Base-by-base conservation (phyloP, 2,888 invertebrate species). In the Epinotia ramella region DNA sequence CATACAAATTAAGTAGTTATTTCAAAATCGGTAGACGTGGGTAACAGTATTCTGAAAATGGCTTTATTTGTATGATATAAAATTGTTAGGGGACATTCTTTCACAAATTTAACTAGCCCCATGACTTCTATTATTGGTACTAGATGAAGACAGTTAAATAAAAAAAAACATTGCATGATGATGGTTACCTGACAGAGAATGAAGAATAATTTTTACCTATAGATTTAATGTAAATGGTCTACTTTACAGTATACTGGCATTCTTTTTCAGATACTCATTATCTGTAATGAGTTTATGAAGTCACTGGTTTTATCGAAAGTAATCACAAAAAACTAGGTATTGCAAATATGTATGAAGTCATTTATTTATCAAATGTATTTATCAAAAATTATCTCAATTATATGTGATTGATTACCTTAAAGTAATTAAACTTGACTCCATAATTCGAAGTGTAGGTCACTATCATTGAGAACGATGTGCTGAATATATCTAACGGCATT, bases 391-490 rank as follows among this genome's bases (percentile, higher is more conserved):
- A 71, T 71, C 70, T 28, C 40, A 65, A 59, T 74, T 40, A 65
- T 44, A 11, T 49, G 67, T 73, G 60, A 53, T 53, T 65, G 65
- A 60, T 59, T 65, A 64, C 69, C 68, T 46, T 40, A 18, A 49
- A 33, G 20, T 73, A 57, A 64, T 57, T 75, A 66, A 75, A 70
- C n/a, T n/a, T n/a, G n/a, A n/a, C 65, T 60, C 24, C 3, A n/a
- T 70, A 70, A 18, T 57, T 49, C 18, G 16, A 11, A 63, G 81
- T 80, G 78, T 81, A 83, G 82, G 82, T 85, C 86, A 88, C 86
- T 88, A 87, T 89, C 88, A 87, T 74, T n/a, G 72, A 46, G 56
- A 71, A 76, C 84, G 86, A 87, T 84, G 83, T 82, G 82, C 28
- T 57, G 44, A 44, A 44, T 68, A 44, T 74, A 20, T 70, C 18